These are phyloP conservation scores for Parazoanthus swiftii DNA, from an alignment of 92 coral and sea anemone species.

Conservation along the genomic window DNA sequence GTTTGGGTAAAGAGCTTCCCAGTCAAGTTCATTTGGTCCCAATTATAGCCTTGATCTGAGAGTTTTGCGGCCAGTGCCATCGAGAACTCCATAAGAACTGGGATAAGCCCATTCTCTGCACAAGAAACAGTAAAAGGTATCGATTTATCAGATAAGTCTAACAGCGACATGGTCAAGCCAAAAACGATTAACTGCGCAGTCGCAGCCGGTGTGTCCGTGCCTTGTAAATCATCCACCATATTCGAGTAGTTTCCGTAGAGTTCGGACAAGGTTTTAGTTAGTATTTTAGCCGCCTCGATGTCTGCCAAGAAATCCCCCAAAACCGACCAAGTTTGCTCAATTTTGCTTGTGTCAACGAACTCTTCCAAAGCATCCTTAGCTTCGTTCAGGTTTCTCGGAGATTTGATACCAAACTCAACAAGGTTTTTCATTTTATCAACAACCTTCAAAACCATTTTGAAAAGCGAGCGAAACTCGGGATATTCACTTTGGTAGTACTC, in stretches of 20 bases:
- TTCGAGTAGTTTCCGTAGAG: not conserved
- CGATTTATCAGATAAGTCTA: conserved; percentile 25
- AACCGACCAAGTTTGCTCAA: conserved; percentile 19
- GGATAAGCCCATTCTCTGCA: conserved; percentile 18
- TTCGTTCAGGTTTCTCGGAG: conserved; percentile 10
- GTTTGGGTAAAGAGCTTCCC: conserved; percentile 40
- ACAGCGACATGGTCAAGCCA: conserved; percentile 25
- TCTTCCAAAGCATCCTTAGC: conserved; percentile 23
- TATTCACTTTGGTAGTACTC: conserved; percentile 16
- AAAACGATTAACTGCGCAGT: conserved; percentile 23
- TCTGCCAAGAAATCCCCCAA: conserved; percentile 25
- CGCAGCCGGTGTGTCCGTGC: conserved; percentile 11
- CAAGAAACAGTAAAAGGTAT: conserved; percentile 29
- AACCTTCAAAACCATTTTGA: conserved; percentile 6
- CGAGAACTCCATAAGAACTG: conserved; percentile 22
- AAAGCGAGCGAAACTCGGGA: conserved; percentile 23
- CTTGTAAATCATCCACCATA: conserved; percentile 13
- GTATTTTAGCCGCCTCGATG: not conserved
- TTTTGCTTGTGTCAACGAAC: conserved; percentile 31
- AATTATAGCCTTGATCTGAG: conserved; percentile 34
- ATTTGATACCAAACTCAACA: not conserved
- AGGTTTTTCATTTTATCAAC: conserved; percentile 5
- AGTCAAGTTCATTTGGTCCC: conserved; percentile 13
- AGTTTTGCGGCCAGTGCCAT: conserved; percentile 35
- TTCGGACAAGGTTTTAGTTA: not conserved